A percentile compares a stretch with the other conserved stretches of the same genome.
Conservation (phyloP, 2,797 vertebrate genomes). For the Sebastiscus albofasciatus region DNA sequence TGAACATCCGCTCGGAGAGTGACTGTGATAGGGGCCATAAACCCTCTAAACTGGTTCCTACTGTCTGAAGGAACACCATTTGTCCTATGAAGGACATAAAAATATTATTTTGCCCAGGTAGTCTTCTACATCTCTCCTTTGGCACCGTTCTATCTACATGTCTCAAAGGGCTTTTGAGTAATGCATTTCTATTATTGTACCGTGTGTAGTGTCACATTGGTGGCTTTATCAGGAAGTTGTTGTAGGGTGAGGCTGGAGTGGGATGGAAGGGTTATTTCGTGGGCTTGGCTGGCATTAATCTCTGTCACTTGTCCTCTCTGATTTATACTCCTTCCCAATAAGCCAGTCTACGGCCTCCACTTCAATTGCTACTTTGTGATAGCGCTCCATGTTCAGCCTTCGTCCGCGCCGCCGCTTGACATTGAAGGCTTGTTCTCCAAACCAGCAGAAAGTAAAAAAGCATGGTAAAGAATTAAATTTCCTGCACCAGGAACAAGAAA, state of each 20-base stretch:
- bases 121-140: slow-evolving; percentile 67
- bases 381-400: slow-evolving; percentile 79
- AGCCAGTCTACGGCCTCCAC: slow-evolving; percentile 71
- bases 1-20: slow-evolving; percentile 73
- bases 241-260: slow-evolving; percentile 73
- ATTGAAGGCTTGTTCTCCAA: slow-evolving; percentile 88
- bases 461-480: slow-evolving; percentile 79
- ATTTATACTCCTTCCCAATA: slow-evolving; percentile 85
- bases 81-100: slow-evolving; percentile 70
- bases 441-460: slow-evolving; percentile 71
- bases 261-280: slow-evolving; percentile 81
- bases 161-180: slow-evolving; percentile 79
- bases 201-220: slow-evolving; percentile 77
- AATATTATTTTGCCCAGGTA: slow-evolving; percentile 76
- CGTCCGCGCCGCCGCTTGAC: slow-evolving; percentile 82
- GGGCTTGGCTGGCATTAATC: slow-evolving; percentile 80
- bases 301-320: slow-evolving; percentile 87
- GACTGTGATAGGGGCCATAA: slow-evolving; percentile 73
- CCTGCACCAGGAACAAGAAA: slow-evolving; percentile 73
- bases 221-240: slow-evolving; percentile 84
- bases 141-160: slow-evolving; percentile 70
- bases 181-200: slow-evolving; percentile 84
- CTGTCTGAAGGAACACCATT: slow-evolving; percentile 60
- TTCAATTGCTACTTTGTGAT: slow-evolving; percentile 80
- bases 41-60: slow-evolving; percentile 62